Base-by-base conservation (phyloP, 2,797 vertebrate species). In the Rhinophrynus dorsalis region DNA sequence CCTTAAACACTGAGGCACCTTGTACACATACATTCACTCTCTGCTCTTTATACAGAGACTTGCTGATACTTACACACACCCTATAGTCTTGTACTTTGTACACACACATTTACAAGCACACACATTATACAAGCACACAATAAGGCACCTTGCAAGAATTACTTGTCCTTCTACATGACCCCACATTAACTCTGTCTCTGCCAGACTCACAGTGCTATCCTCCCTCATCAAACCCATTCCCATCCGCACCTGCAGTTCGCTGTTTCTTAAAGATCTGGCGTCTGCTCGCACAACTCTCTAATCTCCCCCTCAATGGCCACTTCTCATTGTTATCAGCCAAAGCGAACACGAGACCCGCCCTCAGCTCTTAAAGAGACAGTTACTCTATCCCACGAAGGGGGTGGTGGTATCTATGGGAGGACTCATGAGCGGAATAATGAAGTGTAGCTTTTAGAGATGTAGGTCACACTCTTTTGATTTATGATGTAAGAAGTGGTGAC, bases 301-400 rank as follows among this genome's bases (percentile, higher is more conserved):
- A 72, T 65, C 61, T 58, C 52, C 44, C 29, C n/a, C 18, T 23
- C 68, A 72, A 23, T 58, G 10, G 58, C 60, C 68, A 65, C 60
- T 72, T 65, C 18, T 48, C 33, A 42, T 52, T 47, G 60, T 72
- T 59, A 72, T 72, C 68, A 65, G 61, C 45, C 52, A 27, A 17
- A 48, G 20, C 52, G 51, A 33, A 24, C 35, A 29, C 45, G 48
- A 30, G 61, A 21, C 26, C 68, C 42, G 29, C 60, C 68, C 61
- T 59, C 60, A 2, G 9, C n/a, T 54, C 59, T 65, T 58, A 72
- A 65, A 72, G 68, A 38, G 52, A n/a, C 52, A 50, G 12, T 13
- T n/a, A 44, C 60, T 2, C 13, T 20, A 2, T 20, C 15, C 11
- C 45, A 12, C 18, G 6, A 11, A 26, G 23, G 32, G 24, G 15